These are phyloP conservation scores for Lathronympha strigana DNA, from an alignment of 2,888 invertebrate species.

Conservation along the genomic window DNA sequence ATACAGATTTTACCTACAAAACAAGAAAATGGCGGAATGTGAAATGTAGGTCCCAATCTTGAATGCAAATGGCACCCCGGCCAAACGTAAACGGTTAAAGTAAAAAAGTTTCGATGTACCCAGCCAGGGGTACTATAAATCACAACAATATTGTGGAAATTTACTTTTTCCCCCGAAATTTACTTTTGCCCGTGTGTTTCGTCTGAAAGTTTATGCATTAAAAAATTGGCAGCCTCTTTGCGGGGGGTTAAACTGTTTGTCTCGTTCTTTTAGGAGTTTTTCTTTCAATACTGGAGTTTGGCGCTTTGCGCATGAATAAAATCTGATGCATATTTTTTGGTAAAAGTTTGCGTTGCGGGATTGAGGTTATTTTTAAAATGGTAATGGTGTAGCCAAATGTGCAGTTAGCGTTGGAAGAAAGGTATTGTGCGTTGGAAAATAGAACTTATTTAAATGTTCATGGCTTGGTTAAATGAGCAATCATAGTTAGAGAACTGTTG, in stretches of 20 bases:
- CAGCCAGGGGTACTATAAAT: slow-evolving; percentile 59
- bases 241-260: slow-evolving; percentile 52
- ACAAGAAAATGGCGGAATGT: slow-evolving; percentile 33
- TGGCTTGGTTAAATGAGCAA: slow-evolving; percentile 48
- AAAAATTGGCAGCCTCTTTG: slow-evolving; percentile 64
- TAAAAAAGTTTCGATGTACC: slow-evolving; percentile 48
- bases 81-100: slow-evolving; percentile 45
- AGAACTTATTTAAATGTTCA: background rate
- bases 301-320: slow-evolving; percentile 23
- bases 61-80: slow-evolving; percentile 44
- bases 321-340: slow-evolving; percentile 18
- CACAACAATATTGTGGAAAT: slow-evolving; percentile 66
- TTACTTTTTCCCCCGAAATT: slow-evolving; percentile 53
- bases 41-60: slow-evolving; percentile 42
- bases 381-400: background rate
- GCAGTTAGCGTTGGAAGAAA: background rate
- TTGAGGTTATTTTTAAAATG: slow-evolving; percentile 11
- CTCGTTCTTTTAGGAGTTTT: slow-evolving; percentile 46
- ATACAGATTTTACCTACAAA: slow-evolving; percentile 35
- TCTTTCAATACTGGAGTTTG: slow-evolving; percentile 27
- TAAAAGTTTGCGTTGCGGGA: slow-evolving; percentile 3
- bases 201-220: slow-evolving; percentile 45
- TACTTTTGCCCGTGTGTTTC: slow-evolving; percentile 49
- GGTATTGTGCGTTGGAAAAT: background rate
- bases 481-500: background rate